phyloP scores from a whole-genome alignment of 2,113 vertebrate genomes.

The Passerina amoena region DNA sequence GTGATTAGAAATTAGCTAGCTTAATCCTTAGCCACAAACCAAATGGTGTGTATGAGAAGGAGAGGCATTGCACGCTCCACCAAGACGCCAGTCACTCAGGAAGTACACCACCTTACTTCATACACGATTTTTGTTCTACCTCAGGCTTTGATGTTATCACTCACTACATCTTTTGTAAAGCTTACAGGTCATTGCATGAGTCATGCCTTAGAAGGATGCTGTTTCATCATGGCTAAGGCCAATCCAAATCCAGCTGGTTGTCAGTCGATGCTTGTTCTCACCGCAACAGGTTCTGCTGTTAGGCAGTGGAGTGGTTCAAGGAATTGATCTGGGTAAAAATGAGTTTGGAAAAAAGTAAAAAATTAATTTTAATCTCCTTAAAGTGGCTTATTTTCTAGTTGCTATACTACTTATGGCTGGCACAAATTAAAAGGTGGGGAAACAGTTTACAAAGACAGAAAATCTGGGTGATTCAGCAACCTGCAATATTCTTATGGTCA shows the following conservation, averaged over 20 bases:
- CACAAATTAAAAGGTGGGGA: background rate
- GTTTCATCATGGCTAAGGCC: background rate
- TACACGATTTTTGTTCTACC: background rate
- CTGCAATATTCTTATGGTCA: background rate
- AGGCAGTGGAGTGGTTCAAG: background rate
- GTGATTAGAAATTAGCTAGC: background rate
- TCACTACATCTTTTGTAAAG: background rate
- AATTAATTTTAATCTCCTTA: background rate
- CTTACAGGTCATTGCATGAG: background rate
- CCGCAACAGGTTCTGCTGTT: background rate
- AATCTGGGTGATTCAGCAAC: background rate
- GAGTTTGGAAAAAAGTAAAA: background rate
- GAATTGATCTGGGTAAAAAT: background rate
- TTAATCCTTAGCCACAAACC: background rate
- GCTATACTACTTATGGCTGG: background rate
- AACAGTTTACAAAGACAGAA: background rate
- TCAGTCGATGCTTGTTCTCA: accelerated
- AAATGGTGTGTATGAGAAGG: background rate
- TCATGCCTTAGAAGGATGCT: background rate
- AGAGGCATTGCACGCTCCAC: accelerated
- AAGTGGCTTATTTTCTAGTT: background rate
- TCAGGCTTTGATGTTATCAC: background rate
- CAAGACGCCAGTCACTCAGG: accelerated
- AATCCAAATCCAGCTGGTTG: background rate
- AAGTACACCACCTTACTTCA: background rate